Evolutionary conservation across 2,797 vertebrate genomes (phyloP), one percentile per base, ranked within the genome.

Genomic region (Mormyrus hasselquistii): DNA sequence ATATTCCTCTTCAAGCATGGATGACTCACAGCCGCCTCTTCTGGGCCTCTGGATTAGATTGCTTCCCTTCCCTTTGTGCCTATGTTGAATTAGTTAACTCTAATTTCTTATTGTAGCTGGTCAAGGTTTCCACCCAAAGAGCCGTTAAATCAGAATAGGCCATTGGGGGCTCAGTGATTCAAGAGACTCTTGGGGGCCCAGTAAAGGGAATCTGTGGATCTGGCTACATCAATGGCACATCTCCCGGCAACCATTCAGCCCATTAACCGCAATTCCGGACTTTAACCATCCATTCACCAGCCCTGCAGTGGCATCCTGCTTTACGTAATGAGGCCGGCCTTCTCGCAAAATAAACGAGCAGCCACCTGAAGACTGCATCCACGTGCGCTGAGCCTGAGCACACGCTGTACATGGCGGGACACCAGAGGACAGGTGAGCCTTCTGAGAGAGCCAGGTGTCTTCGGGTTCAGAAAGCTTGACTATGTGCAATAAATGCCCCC

Each of bases 241-340:
- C 91, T 90, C 91, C 91, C 91, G 65, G 92, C 91, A 93, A 93
- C 93, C 89, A 91, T 92, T 92, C 88, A 91, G 87, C 59, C 91
- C 91, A 91, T 91, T 91, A 92, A 90, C 62, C 83, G 47, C 88
- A 87, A 90, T 91, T 91, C 88, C 90, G 90, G 90, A 90, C 82
- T 87, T 92, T 92, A 91, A 88, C 90, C 86, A 90, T 86, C 52
- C 87, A 91, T 93, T 93, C 89, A 92, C 87, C 87, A 79, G 89
- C 89, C 88, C 91, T 41, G 49, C 91, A 89, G 92, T 89, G 90
- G 91, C 89, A 87, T 91, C 25, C 88, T 90, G 89, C 92, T 91
- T 90, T 90, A 84, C 89, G 89, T 87, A 88, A 86, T 89, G 62
- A 89, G 57, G 85, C 88, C 84, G 65, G 9, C 88, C 84, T 88